These are phyloP conservation scores for Sebastes steindachneri DNA, from an alignment of 2,797 vertebrate species.

Conservation along the genomic window DNA sequence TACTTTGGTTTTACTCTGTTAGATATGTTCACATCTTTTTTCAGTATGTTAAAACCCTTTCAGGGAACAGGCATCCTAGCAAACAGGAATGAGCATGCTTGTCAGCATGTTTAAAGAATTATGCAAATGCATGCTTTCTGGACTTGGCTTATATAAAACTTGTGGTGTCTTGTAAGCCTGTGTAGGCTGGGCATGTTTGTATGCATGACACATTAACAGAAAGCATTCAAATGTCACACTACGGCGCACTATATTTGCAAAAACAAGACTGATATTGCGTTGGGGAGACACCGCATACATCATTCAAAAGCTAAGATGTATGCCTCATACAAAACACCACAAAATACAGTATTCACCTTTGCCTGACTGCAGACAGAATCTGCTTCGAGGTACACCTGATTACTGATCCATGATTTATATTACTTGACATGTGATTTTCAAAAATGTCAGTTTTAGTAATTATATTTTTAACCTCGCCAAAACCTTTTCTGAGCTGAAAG, in stretches of 20 bases:
- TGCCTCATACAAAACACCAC: too few relatives aligned
- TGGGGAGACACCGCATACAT: not conserved
- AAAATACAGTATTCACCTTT: too few relatives aligned
- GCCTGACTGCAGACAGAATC: not conserved
- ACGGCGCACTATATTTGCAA: not conserved
- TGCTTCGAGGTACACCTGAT: not conserved
- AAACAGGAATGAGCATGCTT: not conserved
- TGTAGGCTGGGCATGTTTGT: not conserved
- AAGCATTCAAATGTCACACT: not conserved
- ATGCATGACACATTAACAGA: not conserved
- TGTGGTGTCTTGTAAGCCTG: not conserved
- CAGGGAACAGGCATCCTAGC: not conserved
- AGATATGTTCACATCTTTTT: not conserved
- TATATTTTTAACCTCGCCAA: not conserved
- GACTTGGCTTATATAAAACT: not conserved
- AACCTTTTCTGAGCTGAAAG: not conserved
- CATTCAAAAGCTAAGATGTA: not conserved
- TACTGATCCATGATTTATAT: not conserved
- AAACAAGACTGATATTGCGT: too few relatives aligned
- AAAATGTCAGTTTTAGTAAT: not conserved
- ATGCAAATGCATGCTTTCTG: constrained; percentile 11
- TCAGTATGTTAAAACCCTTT: not conserved
- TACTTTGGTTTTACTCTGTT: not conserved
- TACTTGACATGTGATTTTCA: not conserved
- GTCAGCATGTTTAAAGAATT: constrained; percentile 13